Evolutionary conservation across 2,113 vertebrate species (phyloP).

Genomic region (Gobius niger): DNA sequence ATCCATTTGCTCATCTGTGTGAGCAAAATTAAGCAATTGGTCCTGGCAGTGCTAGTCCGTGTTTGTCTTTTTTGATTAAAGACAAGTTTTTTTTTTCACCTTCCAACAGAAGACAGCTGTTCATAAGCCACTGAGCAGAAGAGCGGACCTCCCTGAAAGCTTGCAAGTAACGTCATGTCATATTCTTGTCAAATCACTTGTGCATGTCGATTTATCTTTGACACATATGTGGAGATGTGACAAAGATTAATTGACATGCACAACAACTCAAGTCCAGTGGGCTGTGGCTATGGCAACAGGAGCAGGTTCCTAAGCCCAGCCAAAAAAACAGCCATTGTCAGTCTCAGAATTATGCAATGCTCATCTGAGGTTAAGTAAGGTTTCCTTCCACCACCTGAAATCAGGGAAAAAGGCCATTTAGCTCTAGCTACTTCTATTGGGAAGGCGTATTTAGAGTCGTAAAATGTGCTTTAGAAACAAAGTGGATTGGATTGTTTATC

Average conservation of each 20-base stretch:
- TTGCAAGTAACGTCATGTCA: not conserved
- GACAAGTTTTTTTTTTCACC: not conserved
- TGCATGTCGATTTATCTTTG: not conserved
- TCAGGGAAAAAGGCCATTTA: not conserved
- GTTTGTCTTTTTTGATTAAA: slow-evolving; percentile 14
- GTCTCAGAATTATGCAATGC: slow-evolving; percentile 38
- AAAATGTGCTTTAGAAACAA: too few relatives aligned
- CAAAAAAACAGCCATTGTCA: not conserved
- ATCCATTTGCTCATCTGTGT: not conserved
- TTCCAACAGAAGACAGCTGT: not conserved
- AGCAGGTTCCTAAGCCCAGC: slow-evolving; percentile 7
- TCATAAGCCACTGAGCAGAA: not conserved
- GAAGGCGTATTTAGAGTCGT: too few relatives aligned
- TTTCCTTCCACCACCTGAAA: not conserved
- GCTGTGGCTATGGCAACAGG: slow-evolving; percentile 47
- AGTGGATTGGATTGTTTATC: too few relatives aligned
- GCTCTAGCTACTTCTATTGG: too few relatives aligned
- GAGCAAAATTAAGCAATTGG: not conserved
- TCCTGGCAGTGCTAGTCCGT: not conserved
- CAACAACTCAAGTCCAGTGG: slow-evolving; percentile 15
- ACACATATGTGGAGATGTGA: not conserved
- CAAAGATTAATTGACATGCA: slow-evolving; percentile 27
- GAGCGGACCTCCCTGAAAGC: not conserved
- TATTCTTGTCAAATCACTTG: slow-evolving; percentile 5
- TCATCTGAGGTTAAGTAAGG: slow-evolving; percentile 12